Percentiles rank a stretch among this genome's conserved stretches.
Evolutionary conservation across 2,797 vertebrate species (phyloP).

Genomic region (Champsocephalus esox): DNA sequence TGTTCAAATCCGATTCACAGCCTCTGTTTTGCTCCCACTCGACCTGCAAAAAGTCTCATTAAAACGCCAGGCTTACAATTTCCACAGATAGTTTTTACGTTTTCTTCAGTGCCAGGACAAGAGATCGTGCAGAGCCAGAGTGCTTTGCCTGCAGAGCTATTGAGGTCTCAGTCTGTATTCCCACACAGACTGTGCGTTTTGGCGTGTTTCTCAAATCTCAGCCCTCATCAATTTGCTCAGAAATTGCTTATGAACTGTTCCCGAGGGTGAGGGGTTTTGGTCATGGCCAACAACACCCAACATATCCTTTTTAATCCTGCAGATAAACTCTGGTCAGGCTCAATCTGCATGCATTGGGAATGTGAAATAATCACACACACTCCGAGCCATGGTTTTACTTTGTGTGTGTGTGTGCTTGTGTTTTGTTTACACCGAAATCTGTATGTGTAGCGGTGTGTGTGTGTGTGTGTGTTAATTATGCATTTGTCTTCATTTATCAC

Average conservation of each 20-base stretch:
- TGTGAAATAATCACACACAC: slow-evolving; percentile 15
- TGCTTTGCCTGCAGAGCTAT: slow-evolving; percentile 8
- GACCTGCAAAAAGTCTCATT: slow-evolving; percentile 14
- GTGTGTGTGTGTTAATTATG: slow-evolving; percentile 10
- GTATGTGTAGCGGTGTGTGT: background rate
- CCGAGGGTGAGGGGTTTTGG: slow-evolving; percentile 10
- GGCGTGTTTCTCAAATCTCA: slow-evolving; percentile 39
- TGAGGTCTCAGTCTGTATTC: slow-evolving; percentile 46
- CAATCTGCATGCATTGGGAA: slow-evolving; percentile 23
- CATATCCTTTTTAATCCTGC: slow-evolving; percentile 26
- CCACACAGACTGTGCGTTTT: slow-evolving; percentile 20
- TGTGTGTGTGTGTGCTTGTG: slow-evolving; percentile 9
- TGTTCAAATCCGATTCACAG: slow-evolving; percentile 15
- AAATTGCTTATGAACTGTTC: slow-evolving; percentile 24
- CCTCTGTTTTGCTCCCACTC: slow-evolving; percentile 53
- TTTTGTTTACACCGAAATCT: slow-evolving; percentile 13
- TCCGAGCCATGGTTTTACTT: slow-evolving; percentile 5
- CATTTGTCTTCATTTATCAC: slow-evolving; percentile 13
- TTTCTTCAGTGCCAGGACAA: background rate
- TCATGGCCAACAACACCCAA: background rate
- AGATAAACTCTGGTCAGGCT: slow-evolving; percentile 40
- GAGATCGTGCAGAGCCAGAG: background rate
- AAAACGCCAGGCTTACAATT: slow-evolving; percentile 16
- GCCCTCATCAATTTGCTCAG: background rate
- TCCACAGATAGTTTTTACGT: background rate